A percentile compares a stretch with the other conserved stretches of the same genome.
These are phyloP conservation scores for Cryptomyrus ogoouensis DNA, from an alignment of 2,113 vertebrate species.

Conservation along the genomic window DNA sequence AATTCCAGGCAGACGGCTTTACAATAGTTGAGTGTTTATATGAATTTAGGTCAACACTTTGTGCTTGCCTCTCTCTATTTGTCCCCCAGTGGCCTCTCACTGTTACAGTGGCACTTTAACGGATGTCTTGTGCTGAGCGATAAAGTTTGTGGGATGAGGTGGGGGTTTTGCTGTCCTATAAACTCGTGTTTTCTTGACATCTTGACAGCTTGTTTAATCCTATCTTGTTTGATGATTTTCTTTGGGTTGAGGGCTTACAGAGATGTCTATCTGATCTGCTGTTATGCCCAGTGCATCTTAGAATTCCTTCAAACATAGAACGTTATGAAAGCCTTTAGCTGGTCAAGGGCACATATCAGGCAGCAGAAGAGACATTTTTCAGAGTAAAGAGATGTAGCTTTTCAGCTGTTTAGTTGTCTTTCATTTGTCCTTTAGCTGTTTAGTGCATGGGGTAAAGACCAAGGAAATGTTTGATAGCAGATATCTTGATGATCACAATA, in stretches of 20 bases:
- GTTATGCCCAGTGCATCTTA: background rate
- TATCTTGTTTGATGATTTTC: background rate
- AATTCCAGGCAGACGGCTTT: constrained; percentile 41
- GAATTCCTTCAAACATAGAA: background rate
- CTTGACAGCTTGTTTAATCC: background rate
- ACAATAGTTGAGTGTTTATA: constrained; percentile 54
- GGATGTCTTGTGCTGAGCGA: background rate
- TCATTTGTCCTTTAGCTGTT: background rate
- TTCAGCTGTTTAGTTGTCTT: background rate
- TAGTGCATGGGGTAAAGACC: background rate
- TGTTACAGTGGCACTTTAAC: constrained; percentile 4
- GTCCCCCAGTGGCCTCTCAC: constrained; percentile 18
- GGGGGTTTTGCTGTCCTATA: background rate
- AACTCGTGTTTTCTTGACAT: constrained; percentile 5
- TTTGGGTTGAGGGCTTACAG: background rate
- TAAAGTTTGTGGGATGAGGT: background rate
- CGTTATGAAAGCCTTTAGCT: background rate
- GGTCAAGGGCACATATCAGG: background rate
- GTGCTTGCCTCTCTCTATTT: constrained; percentile 23
- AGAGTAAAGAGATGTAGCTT: background rate
- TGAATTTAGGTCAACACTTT: constrained; percentile 59
- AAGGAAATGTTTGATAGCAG: background rate
- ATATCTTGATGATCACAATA: constrained; percentile 9
- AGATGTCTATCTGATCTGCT: background rate
- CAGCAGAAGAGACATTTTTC: background rate